Evolutionary conservation across 2,888 invertebrate genomes (phyloP).

Genomic region (Pseudococcus viburni): DNA sequence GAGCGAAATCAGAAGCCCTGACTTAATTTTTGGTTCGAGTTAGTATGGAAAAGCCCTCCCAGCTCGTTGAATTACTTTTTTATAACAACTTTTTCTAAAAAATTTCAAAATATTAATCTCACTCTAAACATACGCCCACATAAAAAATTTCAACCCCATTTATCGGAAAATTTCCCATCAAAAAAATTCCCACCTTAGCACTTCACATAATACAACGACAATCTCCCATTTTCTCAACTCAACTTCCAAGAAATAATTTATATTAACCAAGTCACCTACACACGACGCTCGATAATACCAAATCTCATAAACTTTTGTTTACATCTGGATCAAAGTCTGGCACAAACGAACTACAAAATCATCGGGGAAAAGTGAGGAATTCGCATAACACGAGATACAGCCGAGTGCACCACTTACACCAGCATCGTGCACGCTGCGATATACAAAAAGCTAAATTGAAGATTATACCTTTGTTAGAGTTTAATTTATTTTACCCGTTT

Average conservation of each 20-base stretch:
- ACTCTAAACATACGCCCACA: too few relatives aligned
- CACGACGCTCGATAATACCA: neutral
- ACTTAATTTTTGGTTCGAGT: too few relatives aligned
- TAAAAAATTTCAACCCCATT: too few relatives aligned
- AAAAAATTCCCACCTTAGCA: neutral
- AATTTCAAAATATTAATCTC: too few relatives aligned
- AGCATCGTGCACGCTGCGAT: neutral
- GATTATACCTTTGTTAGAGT: constrained; percentile 40
- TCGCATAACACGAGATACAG: neutral
- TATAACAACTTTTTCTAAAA: too few relatives aligned
- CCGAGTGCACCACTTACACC: neutral
- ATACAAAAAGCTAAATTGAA: constrained; percentile 36
- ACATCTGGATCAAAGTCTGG: neutral
- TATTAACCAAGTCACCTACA: constrained; percentile 6
- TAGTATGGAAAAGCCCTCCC: too few relatives aligned
- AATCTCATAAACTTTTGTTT: neutral
- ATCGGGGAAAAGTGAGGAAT: neutral
- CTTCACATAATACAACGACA: neutral
- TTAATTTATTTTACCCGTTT: constrained; percentile 37
- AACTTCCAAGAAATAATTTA: neutral
- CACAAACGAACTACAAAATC: neutral
- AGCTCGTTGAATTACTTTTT: too few relatives aligned
- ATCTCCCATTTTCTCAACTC: neutral
- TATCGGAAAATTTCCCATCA: too few relatives aligned
- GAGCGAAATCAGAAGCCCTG: too few relatives aligned